A percentile compares a stretch with the other conserved stretches of the same genome.
Conservation (phyloP, 2,797 vertebrate genomes). For the Poecilia picta region DNA sequence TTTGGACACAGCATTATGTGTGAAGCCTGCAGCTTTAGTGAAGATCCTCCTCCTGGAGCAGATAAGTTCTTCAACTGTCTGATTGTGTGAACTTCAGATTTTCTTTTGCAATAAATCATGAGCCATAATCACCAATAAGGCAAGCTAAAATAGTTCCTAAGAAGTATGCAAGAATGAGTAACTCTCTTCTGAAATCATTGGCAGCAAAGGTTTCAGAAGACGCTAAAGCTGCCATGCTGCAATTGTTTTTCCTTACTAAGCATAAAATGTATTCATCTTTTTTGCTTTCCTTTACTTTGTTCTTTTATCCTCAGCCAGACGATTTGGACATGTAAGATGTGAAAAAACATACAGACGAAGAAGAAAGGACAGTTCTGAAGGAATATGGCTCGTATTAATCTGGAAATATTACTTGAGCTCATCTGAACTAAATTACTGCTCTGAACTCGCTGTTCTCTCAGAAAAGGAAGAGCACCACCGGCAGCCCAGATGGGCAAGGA, state of each 20-base stretch:
- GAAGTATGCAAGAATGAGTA: background rate
- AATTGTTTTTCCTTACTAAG: constrained; percentile 42
- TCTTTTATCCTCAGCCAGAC: constrained; percentile 81
- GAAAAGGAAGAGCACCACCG: constrained; percentile 74
- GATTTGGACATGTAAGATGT: constrained; percentile 79
- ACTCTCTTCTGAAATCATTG: background rate
- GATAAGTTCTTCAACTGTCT: background rate
- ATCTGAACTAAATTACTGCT: constrained; percentile 85
- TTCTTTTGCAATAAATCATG: background rate
- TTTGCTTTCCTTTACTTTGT: constrained; percentile 46
- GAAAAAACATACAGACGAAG: constrained; percentile 64
- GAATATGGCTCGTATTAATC: constrained; percentile 86
- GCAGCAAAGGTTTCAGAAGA: background rate
- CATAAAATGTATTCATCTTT: constrained; percentile 62
- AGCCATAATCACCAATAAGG: background rate
- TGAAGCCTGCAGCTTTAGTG: background rate
- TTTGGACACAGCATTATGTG: background rate
- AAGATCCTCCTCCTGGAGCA: background rate
- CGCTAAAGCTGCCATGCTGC: constrained; percentile 31
- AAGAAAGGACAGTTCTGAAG: constrained; percentile 77
- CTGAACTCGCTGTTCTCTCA: constrained; percentile 81
- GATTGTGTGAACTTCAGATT: background rate
- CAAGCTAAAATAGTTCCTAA: background rate
- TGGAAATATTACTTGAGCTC: constrained; percentile 84
- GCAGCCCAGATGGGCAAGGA: constrained; percentile 80